These are phyloP conservation scores for Acronicta alni DNA, from an alignment of 2,888 invertebrate species.

Conservation along the genomic window DNA sequence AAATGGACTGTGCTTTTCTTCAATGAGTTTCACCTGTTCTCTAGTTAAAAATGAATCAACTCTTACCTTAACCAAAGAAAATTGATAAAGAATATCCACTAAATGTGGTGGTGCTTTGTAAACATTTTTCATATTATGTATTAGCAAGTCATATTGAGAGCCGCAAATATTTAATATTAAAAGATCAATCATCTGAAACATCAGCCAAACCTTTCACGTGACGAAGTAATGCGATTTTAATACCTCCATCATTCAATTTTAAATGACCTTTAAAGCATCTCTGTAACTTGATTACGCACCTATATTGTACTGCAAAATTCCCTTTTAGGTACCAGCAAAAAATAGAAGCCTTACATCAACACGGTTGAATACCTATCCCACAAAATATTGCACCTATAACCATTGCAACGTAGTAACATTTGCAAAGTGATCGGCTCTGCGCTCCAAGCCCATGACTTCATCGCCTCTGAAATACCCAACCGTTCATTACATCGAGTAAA, in stretches of 20 bases:
- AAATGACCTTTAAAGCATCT: too few species aligned
- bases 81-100: not conserved
- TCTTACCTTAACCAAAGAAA: not conserved
- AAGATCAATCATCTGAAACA: too few species aligned
- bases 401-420: slow-evolving; percentile 9
- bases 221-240: too few species aligned
- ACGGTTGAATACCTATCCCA: slow-evolving; percentile 28
- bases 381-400: slow-evolving; percentile 13
- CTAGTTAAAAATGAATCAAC: too few species aligned
- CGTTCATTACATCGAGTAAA: slow-evolving; percentile 44
- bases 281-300: not conserved
- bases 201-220: too few species aligned
- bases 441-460: slow-evolving; percentile 39
- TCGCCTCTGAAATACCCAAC: slow-evolving; percentile 54
- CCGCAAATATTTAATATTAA: too few species aligned
- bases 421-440: slow-evolving; percentile 30
- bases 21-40: too few species aligned
- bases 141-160: too few species aligned
- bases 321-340: slow-evolving; percentile 17
- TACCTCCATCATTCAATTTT: too few species aligned
- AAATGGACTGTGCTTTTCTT: not conserved
- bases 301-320: not conserved
- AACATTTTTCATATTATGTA: not conserved
- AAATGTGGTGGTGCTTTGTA: not conserved
- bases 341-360: slow-evolving; percentile 29